phyloP scores from a whole-genome alignment of 2,888 invertebrate species.

The Plagiodera versicolora region DNA sequence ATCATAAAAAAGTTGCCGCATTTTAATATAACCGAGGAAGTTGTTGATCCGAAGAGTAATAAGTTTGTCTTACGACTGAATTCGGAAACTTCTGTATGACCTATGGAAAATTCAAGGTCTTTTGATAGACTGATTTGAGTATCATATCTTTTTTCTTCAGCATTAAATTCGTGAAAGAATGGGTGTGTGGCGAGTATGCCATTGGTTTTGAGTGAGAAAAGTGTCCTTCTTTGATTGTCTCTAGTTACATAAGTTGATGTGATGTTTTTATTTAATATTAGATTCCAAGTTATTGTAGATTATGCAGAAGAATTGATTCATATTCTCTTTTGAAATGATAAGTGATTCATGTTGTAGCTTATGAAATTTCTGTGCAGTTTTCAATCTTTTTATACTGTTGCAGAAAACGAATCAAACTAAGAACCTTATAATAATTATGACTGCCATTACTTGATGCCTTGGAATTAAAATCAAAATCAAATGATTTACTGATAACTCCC shows the following conservation, averaged over 20 bases:
- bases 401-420: too few species aligned
- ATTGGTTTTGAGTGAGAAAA: conserved; percentile 17
- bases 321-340: too few species aligned
- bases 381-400: too few species aligned
- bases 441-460: too few species aligned
- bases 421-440: too few species aligned
- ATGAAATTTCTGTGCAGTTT: too few species aligned
- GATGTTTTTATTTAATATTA: conserved; percentile 6
- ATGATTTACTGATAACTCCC: too few species aligned
- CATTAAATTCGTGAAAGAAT: not conserved
- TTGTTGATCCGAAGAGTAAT: conserved; percentile 94
- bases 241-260: conserved; percentile 1
- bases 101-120: conserved; percentile 44
- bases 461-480: too few species aligned
- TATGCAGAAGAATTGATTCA: not conserved
- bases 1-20: conserved; percentile 85
- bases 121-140: conserved; percentile 51
- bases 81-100: conserved; percentile 96
- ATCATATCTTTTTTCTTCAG: conserved; percentile 10
- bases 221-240: conserved; percentile 22
- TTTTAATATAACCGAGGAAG: conserved; percentile 93
- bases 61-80: conserved; percentile 92
- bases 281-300: not conserved
- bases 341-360: too few species aligned
- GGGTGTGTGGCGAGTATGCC: not conserved